Evolutionary conservation across 2,113 vertebrate species (phyloP), one percentile per base, ranked within the genome.

Genomic region (Zosterops lateralis): DNA sequence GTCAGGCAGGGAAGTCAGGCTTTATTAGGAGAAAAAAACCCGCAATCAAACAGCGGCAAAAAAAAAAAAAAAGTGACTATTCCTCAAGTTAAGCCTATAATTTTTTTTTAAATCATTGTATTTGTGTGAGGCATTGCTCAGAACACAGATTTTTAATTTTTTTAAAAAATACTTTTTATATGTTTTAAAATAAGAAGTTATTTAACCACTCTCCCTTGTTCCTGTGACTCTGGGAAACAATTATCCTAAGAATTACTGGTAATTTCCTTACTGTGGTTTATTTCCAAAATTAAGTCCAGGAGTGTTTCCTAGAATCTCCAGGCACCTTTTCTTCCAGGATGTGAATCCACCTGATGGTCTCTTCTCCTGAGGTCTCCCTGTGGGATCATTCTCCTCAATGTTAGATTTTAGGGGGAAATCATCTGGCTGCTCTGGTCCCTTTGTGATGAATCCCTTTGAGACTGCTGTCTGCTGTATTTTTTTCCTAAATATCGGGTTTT

Each of bases 51-150:
- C 94, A 97, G 95, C 92, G 90, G 95, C 96, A 97, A 97, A 97
- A 97, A 26, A 48, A 22, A 96, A 97, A 97, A 97, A 26, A 48
- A 22, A 96, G 92, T 97, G 96, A 98, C 95, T 97, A 96, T 98
- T 97, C 68, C 88, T 96, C 83, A 74, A 92, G 91, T 95, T 96
- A 98, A 98, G 97, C 96, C 97, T 98, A 92, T 98, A 98, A 98
- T 98, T 98, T 98, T 84, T 84, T 84, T 95, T 71, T 0, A 24
- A 98, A 98, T 97, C 96, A 98, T 97, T 97, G 95, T 97, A 95
- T 98, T 98, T 97, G 95, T 45, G 26, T 92, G 97, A 97, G 96
- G 78, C 95, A 95, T 95, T 93, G 89, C 93, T 96, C 90, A 72
- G 87, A 95, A 95, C 36, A 83, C 32, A 80, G 13, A 11, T 79